A percentile compares a stretch with the other conserved stretches of the same genome.
Evolutionary conservation across 2,113 vertebrate species (phyloP).

Genomic region (Antigone vipio): DNA sequence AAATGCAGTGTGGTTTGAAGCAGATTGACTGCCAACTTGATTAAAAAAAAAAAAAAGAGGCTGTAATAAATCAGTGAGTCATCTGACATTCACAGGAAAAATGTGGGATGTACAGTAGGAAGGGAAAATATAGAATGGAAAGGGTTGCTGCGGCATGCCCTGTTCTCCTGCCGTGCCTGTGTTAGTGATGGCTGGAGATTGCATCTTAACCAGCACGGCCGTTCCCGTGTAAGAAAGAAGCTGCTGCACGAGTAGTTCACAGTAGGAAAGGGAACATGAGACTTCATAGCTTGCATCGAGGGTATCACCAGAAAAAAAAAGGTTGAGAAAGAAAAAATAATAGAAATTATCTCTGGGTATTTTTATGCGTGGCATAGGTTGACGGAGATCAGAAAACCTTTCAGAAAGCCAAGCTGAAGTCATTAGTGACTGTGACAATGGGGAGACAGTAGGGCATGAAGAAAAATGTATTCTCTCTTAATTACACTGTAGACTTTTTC

Average conservation of each 20-base stretch:
- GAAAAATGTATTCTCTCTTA: constrained; percentile 24
- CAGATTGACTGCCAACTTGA: background rate
- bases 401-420: constrained; percentile 9
- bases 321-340: background rate
- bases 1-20: constrained; percentile 17
- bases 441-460: background rate
- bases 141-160: background rate
- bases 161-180: background rate
- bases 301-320: background rate
- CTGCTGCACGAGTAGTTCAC: background rate
- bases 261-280: background rate
- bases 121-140: background rate
- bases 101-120: constrained; percentile 29
- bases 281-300: background rate
- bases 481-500: constrained; percentile 41
- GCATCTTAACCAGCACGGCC: background rate
- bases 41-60: background rate
- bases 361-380: background rate
- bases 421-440: background rate
- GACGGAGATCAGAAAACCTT: background rate
- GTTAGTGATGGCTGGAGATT: background rate
- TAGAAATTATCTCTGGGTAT: background rate
- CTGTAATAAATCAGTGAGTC: constrained; percentile 31
- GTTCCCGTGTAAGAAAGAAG: background rate
- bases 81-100: constrained; percentile 29